Evolutionary conservation across 2,113 vertebrate genomes (phyloP), one percentile per base, ranked within the genome.

Genomic region (Heliornis fulica): DNA sequence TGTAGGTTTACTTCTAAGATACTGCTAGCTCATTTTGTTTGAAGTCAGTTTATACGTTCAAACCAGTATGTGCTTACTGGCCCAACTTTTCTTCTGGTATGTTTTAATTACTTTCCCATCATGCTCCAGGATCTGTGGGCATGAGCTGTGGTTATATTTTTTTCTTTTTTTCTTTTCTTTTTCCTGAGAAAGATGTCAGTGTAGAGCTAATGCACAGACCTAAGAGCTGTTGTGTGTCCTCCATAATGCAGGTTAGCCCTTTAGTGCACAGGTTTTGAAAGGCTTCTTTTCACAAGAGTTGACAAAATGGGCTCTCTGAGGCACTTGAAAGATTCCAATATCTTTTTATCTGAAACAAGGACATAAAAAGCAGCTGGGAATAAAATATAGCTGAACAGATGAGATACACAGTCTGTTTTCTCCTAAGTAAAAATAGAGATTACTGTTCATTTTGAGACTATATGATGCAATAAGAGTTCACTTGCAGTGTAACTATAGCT

Each of bases 361-460:
- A 93, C 81, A 70, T 83, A 93, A 96, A 96, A 96, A 97, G 92
- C 94, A 96, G 64, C 96, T 93, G 90, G 94, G 94, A 93, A 89
- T 94, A 95, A 96, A 93, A 93, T 80, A 94, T 91, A 96, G 89
- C 87, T 86, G 92, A 95, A 81, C 95, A 96, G 90, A 94, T 87
- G 91, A 96, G 91, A 94, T 91, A 92, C 64, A 61, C 93, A 91
- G 87, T 97, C 93, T 94, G 77, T 97, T 96, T 96, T 85, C 93
- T 95, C 68, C 83, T 28, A 88, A 91, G 93, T 88, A 93, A 95
- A 95, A 96, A 96, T 94, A 97, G 93, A 87, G 85, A 94, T 96
- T 94, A 87, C 93, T 96, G 95, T 90, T 96, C 94, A 96, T 97
- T 96, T 97, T 85, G 93, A 91, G 94, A 57, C 88, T 92, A 20